Base-by-base conservation (phyloP, 2,797 vertebrate genomes). In the Cynopterus sphinx region DNA sequence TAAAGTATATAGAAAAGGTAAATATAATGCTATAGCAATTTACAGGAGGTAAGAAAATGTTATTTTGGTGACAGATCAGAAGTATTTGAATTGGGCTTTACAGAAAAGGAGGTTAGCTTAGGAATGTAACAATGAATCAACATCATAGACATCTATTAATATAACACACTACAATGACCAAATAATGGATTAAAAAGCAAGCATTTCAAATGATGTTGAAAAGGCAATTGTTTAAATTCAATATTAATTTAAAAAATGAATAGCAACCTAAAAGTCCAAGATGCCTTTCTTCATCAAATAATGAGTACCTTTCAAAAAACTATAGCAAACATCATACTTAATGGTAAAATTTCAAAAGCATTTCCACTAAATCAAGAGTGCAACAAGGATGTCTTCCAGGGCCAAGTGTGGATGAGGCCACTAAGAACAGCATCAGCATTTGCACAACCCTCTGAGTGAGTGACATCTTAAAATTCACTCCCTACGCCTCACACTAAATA, bases 51-150 rank as follows among this genome's bases (percentile, higher is more conserved):
- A 71, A n/a, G 21, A 79, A 77, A 41, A 39, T 1, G 31, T 53
- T 78, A 22, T 82, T 96, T 82, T 82, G 53, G 8, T 63, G 57
- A 49, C 2, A 79, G 15, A 86, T 79, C 77, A 90, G 74, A 94
- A 92, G 26, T 57, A 39, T 70, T 95, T 93, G 33, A 89, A 90
- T 63, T 63, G 67, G 22, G 13, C 8, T 83, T 93, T 86, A 68
- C 4, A 86, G 46, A 89, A 82, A 78, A 59, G 6, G 15, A 91
- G 9, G 6, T 91, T 83, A 90, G 46, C 3, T 90, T 49, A 74
- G 59, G 21, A 92, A 89, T 31, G 22, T 55, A 89, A 67, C 10
- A 63, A 53, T 94, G 39, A 92, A 90, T 65, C 43, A 88, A 43
- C 10, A 59, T 57, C 13, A 85, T n/a, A 83, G 43, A 63, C 28